A percentile compares a stretch with the other conserved stretches of the same genome.
These are phyloP conservation scores for Pocillopora damicornis DNA, from an alignment of 64 coral and sea anemone species.

Conservation along the genomic window DNA sequence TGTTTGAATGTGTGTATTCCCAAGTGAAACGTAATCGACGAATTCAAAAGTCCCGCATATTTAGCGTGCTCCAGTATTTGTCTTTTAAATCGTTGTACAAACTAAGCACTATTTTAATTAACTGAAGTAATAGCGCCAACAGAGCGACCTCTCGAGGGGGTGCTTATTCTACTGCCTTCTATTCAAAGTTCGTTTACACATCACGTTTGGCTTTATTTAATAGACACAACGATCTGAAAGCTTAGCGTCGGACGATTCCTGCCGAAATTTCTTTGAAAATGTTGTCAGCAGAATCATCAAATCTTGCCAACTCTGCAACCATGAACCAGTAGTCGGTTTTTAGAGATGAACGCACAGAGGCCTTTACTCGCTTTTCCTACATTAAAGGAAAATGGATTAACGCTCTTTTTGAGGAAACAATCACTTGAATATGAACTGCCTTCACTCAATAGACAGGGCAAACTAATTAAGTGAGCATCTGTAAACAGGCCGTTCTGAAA, in stretches of 20 bases:
- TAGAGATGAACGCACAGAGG: neutral
- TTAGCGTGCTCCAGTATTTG: neutral
- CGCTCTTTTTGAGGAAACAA: constrained; percentile 6
- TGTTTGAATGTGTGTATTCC: constrained; percentile 24
- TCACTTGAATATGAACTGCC: neutral
- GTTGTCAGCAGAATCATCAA: neutral
- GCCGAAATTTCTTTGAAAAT: neutral
- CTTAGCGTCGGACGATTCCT: neutral
- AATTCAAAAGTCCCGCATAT: constrained; percentile 18
- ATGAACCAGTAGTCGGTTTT: neutral
- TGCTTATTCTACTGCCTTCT: neutral
- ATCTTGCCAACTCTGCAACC: neutral
- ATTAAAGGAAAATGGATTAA: constrained; percentile 5
- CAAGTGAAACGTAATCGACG: neutral
- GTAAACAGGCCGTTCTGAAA: neutral
- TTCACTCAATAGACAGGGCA: neutral
- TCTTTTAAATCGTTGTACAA: neutral
- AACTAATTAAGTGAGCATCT: neutral
- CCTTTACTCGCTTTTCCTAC: neutral
- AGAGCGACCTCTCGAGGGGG: neutral
- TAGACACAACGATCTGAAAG: neutral
- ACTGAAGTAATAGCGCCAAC: neutral
- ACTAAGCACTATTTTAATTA: constrained; percentile 17
- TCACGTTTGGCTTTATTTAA: neutral
- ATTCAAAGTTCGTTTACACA: neutral